Percentiles rank a stretch among this genome's conserved stretches.
phyloP scores from a whole-genome alignment of 2,113 vertebrate species.

The Panurus biarmicus region DNA sequence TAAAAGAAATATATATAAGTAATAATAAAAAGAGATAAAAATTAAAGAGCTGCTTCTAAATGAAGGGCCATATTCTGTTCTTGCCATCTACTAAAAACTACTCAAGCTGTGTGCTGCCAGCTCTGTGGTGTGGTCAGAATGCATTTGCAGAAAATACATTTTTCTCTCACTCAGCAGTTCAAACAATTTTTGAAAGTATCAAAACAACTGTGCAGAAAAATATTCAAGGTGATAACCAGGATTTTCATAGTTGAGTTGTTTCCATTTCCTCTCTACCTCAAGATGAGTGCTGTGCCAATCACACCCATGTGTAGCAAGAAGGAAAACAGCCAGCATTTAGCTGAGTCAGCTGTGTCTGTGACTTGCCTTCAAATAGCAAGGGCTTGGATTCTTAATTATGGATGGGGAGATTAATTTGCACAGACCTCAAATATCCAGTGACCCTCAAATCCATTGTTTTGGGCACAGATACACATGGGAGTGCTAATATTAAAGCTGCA shows the following conservation, averaged over 20 bases:
- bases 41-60: conserved; percentile 41
- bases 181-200: not conserved
- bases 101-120: not conserved
- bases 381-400: conserved; percentile 6
- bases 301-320: not conserved
- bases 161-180: not conserved
- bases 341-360: conserved; percentile 23
- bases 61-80: not conserved
- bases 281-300: not conserved
- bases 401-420: not conserved
- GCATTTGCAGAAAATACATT: not conserved
- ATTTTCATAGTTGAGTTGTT: not conserved
- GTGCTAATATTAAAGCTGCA: not conserved
- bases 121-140: not conserved
- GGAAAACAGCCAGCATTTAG: not conserved
- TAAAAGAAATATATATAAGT: not conserved
- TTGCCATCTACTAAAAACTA: not conserved
- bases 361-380: not conserved
- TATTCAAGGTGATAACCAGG: not conserved
- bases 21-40: conserved; percentile 45
- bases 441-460: not conserved
- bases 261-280: not conserved
- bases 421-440: not conserved
- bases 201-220: not conserved
- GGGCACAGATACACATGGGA: not conserved